Base-by-base conservation (phyloP, 2,888 invertebrate species). In the Lochmaea crataegi region DNA sequence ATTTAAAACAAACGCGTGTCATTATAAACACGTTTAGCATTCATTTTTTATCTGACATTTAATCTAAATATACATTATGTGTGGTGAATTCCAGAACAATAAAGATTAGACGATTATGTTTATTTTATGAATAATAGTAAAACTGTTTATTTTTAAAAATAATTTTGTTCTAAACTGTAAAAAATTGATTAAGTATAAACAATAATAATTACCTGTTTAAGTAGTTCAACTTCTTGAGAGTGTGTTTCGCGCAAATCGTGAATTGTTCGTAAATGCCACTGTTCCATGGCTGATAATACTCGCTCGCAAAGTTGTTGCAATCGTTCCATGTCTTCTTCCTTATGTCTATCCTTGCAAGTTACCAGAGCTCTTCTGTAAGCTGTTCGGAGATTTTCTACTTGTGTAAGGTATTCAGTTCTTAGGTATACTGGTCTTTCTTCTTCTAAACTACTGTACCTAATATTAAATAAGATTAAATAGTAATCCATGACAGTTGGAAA, bases 241-340 rank as follows among this genome's bases (percentile, higher is more conserved):
- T 97, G 97, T 82, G 95, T 94, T 81, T 96, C 96, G 83, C 97
- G 95, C 88, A 97, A 89, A 85, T 97, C 96, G 66, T 94, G 91
- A 80, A 97, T 92, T 77, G 95, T 93, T 76, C 95, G 90, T 57
- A 94, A 90, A 85, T 96, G 96, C 82, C 95, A 95, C 84, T 94
- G 94, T 87, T 96, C 96, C 94, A 96, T 95, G 51, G 96, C 95
- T 80, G 94, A 89, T 79, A 97, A 89, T 58, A 97, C 97, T 86
- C 96, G 96, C 87, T 97, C 96, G 85, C 96, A 96, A 71, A 97
- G 89, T 77, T 93, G 93, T 72, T 84, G 84, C 64, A 96, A 88
- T 85, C 96, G 95, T 85, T 96, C 95, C 82, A 96, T 94, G 88
- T 96, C 96, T 60, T 92, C 91, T 86, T 95, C 94, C 65, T 89